A percentile compares a stretch with the other conserved stretches of the same genome.
These are phyloP conservation scores for Lumbricus terrestris DNA, from an alignment of 2,888 invertebrate species.

Conservation along the genomic window DNA sequence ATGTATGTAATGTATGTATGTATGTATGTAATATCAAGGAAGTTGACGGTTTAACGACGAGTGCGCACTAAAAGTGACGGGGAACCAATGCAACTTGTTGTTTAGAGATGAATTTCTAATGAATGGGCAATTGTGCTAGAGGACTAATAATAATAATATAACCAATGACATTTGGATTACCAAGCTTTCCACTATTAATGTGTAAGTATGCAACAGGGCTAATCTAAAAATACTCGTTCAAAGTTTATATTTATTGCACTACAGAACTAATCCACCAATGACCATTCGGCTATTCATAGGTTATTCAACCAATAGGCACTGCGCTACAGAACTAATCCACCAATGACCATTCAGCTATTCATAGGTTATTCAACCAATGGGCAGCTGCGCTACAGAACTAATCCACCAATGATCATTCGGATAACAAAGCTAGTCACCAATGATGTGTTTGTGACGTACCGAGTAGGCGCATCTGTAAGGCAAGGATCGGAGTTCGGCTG, in stretches of 20 bases:
- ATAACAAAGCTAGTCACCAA: background rate
- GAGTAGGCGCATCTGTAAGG: background rate
- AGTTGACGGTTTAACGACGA: no score
- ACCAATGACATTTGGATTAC: no score
- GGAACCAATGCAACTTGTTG: no score
- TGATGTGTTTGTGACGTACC: background rate
- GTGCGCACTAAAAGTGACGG: no score
- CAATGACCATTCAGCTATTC: background rate
- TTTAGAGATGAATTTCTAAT: no score
- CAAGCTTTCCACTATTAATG: no score
- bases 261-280: background rate
- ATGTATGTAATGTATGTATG: no score
- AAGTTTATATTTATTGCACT: no score
- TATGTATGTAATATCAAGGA: no score
- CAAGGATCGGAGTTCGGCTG: constrained; percentile 24
- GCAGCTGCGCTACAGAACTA: background rate
- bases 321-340: background rate
- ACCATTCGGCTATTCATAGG: background rate
- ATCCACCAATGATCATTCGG: background rate
- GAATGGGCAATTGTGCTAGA: background rate
- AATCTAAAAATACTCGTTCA: no score
- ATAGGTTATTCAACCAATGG: background rate
- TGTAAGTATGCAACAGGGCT: no score
- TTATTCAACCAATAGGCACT: background rate
- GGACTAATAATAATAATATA: no score